phyloP scores from a whole-genome alignment of 2,888 invertebrate genomes.

The Pyrgus malvae region DNA sequence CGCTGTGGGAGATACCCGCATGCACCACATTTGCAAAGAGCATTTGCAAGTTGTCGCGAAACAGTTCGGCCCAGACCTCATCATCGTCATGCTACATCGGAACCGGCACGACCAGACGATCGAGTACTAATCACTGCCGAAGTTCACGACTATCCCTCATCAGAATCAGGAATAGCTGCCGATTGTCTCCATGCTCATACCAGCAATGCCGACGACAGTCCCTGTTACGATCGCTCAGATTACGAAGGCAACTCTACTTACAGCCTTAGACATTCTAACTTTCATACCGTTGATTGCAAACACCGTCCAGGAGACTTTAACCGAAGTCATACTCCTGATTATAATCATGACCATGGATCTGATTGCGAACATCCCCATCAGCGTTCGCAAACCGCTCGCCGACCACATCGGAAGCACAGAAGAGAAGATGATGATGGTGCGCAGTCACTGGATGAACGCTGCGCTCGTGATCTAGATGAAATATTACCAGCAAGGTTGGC shows the following conservation, averaged over 20 bases:
- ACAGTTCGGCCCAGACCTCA: constrained; percentile 63
- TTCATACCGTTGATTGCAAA: constrained; percentile 68
- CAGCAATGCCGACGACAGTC: constrained; percentile 72
- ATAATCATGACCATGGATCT: constrained; percentile 61
- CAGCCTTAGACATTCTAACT: constrained; percentile 65
- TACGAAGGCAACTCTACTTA: constrained; percentile 72
- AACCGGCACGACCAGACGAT: constrained; percentile 74
- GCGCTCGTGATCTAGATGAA: constrained; percentile 76
- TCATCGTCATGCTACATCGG: constrained; percentile 71
- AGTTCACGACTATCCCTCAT: constrained; percentile 79
- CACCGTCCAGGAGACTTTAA: constrained; percentile 66
- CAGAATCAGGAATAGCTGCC: constrained; percentile 78
- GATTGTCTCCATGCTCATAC: constrained; percentile 75
- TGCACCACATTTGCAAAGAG: constrained; percentile 77
- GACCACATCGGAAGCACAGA: constrained; percentile 63
- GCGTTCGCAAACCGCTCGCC: constrained; percentile 66
- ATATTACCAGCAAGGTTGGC: constrained; percentile 76
- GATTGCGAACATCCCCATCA: constrained; percentile 65
- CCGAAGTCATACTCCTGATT: constrained; percentile 74
- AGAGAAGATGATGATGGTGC: constrained; percentile 73
- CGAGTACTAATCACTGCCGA: constrained; percentile 73
- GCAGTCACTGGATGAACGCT: constrained; percentile 72
- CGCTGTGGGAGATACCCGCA: constrained; percentile 86
- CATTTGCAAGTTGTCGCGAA: constrained; percentile 74
- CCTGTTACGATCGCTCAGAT: constrained; percentile 73